Percentiles rank a stretch among this genome's conserved stretches.
Conservation (phyloP, 2,888 invertebrate species). For the Pammene aurita region DNA sequence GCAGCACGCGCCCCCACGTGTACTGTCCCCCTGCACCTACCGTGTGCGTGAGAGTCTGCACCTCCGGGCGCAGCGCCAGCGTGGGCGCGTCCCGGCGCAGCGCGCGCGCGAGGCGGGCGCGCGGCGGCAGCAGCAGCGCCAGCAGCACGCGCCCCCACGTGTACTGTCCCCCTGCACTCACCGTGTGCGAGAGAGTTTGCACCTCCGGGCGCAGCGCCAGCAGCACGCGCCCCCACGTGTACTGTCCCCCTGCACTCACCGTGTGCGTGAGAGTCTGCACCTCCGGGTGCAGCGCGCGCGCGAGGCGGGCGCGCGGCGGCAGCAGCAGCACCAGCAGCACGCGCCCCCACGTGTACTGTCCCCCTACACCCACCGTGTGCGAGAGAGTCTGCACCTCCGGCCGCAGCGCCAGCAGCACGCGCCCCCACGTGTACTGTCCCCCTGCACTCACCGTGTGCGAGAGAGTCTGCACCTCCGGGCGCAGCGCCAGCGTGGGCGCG, state of each 20-base stretch:
- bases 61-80: slow-evolving; percentile 13
- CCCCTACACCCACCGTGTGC: too few relatives aligned
- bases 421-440: slow-evolving; percentile 9
- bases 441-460: slow-evolving; percentile 89
- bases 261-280: slow-evolving; percentile 93
- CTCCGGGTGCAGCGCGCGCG: slow-evolving; percentile 92
- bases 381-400: too few relatives aligned
- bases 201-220: slow-evolving; percentile 94
- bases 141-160: slow-evolving; percentile 17
- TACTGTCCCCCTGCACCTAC: slow-evolving; percentile 3
- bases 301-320: slow-evolving; percentile 91
- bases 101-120: background rate
- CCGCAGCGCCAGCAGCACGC: slow-evolving; percentile 12
- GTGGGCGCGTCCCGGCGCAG: slow-evolving; percentile 18
- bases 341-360: too few relatives aligned
- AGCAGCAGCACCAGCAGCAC: too few relatives aligned
- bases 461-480: slow-evolving; percentile 93
- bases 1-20: slow-evolving; percentile 87
- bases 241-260: slow-evolving; percentile 80
- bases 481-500: slow-evolving; percentile 92
- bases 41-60: slow-evolving; percentile 52
- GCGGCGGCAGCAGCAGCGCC: slow-evolving; percentile 11
- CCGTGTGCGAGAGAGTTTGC: slow-evolving; percentile 92
- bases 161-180: slow-evolving; percentile 63
- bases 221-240: slow-evolving; percentile 54